phyloP scores from a whole-genome alignment of 2,888 invertebrate species.

The Chloroclysta siterata region DNA sequence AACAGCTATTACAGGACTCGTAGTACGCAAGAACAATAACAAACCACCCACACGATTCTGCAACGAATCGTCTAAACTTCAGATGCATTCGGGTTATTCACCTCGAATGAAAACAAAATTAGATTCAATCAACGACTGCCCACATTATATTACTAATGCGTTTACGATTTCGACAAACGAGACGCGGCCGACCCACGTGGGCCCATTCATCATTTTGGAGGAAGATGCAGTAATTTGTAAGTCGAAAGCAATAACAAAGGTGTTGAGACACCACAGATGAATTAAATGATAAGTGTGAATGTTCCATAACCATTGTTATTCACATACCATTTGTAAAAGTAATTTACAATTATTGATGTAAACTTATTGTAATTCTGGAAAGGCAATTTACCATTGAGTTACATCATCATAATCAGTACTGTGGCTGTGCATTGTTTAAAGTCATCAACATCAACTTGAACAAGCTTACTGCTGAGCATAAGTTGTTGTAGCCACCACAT shows the following conservation, averaged over 20 bases:
- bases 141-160: constrained; percentile 73
- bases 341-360: neutral
- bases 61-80: constrained; percentile 37
- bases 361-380: neutral
- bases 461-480: neutral
- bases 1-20: constrained; percentile 26
- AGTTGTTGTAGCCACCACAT: too few species aligned
- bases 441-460: too few species aligned
- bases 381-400: neutral
- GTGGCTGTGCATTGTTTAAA: too few species aligned
- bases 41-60: constrained; percentile 40
- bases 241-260: constrained; percentile 26
- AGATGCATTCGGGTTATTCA: constrained; percentile 63
- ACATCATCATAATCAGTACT: too few species aligned
- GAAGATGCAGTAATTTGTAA: constrained; percentile 21
- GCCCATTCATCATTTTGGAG: constrained; percentile 41
- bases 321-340: neutral
- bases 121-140: constrained; percentile 74
- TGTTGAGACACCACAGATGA: constrained; percentile 14
- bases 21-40: constrained; percentile 41
- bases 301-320: neutral
- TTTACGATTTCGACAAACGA: constrained; percentile 67
- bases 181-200: constrained; percentile 31
- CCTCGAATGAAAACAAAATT: constrained; percentile 76
- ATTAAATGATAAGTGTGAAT: neutral